Conservation (phyloP, 2,888 invertebrate species). For the Kuschelorhynchus macadamiae region DNA sequence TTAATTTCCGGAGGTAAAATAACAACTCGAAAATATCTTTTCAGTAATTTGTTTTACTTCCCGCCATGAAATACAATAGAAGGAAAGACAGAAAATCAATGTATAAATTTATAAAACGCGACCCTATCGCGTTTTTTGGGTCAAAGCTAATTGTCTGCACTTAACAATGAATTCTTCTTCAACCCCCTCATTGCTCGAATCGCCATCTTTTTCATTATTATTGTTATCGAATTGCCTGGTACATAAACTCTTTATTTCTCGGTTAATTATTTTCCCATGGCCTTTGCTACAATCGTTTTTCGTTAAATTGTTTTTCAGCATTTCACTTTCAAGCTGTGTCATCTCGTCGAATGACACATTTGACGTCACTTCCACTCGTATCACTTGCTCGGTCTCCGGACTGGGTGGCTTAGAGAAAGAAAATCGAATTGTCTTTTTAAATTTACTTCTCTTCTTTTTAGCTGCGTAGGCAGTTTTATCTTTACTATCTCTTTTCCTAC, state of each 20-base stretch:
- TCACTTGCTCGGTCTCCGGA: constrained; percentile 66
- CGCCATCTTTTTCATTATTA: constrained; percentile 15
- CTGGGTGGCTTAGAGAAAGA: constrained; percentile 64
- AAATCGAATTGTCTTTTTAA: constrained; percentile 61
- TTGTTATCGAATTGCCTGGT: constrained; percentile 7
- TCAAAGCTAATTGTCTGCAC: constrained; percentile 59
- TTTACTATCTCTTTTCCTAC: constrained; percentile 4
- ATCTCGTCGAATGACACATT: constrained; percentile 60
- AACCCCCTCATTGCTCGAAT: constrained; percentile 30
- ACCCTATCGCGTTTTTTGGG: constrained; percentile 49
- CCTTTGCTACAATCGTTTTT: constrained; percentile 22
- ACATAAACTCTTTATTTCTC: constrained; percentile 10
- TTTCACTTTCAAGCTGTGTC: constrained; percentile 5
- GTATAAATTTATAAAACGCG: constrained; percentile 31
- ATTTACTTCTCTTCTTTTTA: constrained; percentile 53
- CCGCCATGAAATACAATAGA: constrained; percentile 12
- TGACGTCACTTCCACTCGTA: constrained; percentile 66
- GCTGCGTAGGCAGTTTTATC: constrained; percentile 34
- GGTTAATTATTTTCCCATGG: constrained; percentile 5
- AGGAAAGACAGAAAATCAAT: constrained; percentile 36
- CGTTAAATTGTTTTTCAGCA: background rate
- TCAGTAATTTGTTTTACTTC: constrained; percentile 9
- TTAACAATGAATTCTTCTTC: constrained; percentile 58
- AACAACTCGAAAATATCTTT: constrained; percentile 4
- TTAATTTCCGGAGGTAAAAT: no score